phyloP scores from a whole-genome alignment of 1,140 invertebrate species.

The Pogonomyrmex barbatus region DNA sequence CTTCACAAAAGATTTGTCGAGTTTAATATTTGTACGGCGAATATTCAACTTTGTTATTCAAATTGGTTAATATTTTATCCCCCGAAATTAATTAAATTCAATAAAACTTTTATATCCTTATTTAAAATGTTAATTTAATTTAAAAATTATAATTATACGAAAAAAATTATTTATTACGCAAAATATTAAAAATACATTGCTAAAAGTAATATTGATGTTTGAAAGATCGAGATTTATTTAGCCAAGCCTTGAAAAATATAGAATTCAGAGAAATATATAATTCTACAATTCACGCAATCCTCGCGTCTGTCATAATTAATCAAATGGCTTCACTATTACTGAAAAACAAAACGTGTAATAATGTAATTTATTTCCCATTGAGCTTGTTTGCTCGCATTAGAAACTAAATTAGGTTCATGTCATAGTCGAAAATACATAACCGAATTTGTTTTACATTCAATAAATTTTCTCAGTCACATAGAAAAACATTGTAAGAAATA shows the following conservation, averaged over 20 bases:
- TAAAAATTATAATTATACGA: no score
- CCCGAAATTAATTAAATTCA: neutral
- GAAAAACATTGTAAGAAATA: neutral
- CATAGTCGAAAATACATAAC: neutral
- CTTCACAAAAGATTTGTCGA: neutral
- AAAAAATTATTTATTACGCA: no score
- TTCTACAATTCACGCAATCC: neutral
- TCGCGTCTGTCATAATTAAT: neutral
- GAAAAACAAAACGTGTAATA: neutral
- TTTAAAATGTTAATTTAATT: slow-evolving; percentile 15
- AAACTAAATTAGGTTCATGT: neutral
- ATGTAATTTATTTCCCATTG: neutral
- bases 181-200: neutral
- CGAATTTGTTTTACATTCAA: neutral
- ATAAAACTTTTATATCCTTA: neutral
- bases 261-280: neutral
- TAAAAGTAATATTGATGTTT: neutral
- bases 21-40: neutral
- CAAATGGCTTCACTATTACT: neutral
- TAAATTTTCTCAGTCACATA: neutral
- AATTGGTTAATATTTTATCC: neutral
- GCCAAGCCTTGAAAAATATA: neutral
- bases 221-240: neutral
- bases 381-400: slow-evolving; percentile 16
- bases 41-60: neutral